Evolutionary conservation across 2,797 vertebrate genomes (phyloP).

Genomic region (Acanthurus leucopareius): DNA sequence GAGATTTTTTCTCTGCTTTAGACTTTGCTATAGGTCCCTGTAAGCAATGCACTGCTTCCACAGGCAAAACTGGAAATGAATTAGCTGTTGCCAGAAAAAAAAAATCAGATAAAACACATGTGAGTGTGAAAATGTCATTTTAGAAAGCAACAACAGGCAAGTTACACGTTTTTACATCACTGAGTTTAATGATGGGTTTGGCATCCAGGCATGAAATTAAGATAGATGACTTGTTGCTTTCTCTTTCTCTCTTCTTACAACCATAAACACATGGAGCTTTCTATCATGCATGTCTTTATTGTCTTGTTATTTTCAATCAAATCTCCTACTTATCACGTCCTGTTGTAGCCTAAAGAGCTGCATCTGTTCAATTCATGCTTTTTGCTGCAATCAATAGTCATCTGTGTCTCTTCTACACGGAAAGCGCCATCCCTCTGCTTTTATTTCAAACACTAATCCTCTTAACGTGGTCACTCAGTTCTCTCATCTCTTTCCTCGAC

Average conservation of each 20-base stretch:
- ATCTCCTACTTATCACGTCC: background rate
- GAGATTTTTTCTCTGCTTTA: too few species aligned
- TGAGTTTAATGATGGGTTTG: background rate
- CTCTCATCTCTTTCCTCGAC: background rate
- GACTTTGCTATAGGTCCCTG: too few species aligned
- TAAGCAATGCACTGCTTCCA: too few species aligned
- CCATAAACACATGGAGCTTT: background rate
- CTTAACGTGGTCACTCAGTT: background rate
- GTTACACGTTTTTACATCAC: constrained; percentile 1
- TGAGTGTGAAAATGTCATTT: background rate
- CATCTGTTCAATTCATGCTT: background rate
- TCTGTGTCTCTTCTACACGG: background rate
- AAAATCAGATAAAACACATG: background rate
- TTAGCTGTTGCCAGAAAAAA: background rate
- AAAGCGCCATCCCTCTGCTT: constrained; percentile 7
- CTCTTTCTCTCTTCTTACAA: background rate
- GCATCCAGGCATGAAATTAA: constrained; percentile 19
- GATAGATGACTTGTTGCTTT: background rate
- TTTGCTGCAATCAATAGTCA: constrained; percentile 2
- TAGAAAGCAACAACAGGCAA: background rate
- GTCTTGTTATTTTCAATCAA: background rate
- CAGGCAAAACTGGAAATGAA: background rate
- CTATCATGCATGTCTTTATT: background rate
- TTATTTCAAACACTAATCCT: constrained; percentile 16
- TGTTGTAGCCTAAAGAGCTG: background rate